Evolutionary conservation across 30 jellyfish, hydroid and myxozoan genomes (phyloP), one percentile per base, ranked within the genome.

Genomic region (Aurelia sp.): DNA sequence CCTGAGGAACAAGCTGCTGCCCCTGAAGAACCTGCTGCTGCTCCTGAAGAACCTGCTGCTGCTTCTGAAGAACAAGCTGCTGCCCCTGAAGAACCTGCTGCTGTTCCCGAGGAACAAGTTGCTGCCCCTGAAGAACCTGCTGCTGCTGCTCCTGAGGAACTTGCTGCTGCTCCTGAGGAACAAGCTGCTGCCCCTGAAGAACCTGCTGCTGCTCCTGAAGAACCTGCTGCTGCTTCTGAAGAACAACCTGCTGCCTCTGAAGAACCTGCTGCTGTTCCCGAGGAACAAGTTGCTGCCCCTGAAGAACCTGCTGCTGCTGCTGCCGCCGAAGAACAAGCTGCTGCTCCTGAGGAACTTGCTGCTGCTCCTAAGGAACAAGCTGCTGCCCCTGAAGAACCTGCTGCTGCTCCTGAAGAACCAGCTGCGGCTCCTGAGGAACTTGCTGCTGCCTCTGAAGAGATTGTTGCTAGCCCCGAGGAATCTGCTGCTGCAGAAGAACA

Each of bases 271-370:
- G 74, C 74, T 8, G 68, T 4, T 17, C 9, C 83, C 41, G 83
- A 72, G 5, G 67, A 33, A 3, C 50, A 68, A 38, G 83, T 35
- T 72, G 92, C 91, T 5, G 50, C 76, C 1, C 1, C 82, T 30
- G 92, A 82, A 41, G 77, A 40, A 12, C 73, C 92, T 59, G 79
- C 78, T n/a, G 85, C 70, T 7, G 80, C 15, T 63, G n/a, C n/a
- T n/a, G n/a, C n/a, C n/a, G 82, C 41, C 18, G 70, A 59, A 48
- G 68, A 59, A 13, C 41, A 5, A 12, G 17, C 90, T 6, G 90
- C 73, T 19, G 82, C 82, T n/a, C 16, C 86, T 3, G 81, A 63
- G 27, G 92, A 27, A 1, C 80, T 65, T 18, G 86, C 82, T 8
- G 77, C 84, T 21, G 68, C 68, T 59, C 1, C 68, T 0, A 18